Base-by-base conservation (phyloP, 2,797 vertebrate genomes). In the Schizopygopsis pylzovi region DNA sequence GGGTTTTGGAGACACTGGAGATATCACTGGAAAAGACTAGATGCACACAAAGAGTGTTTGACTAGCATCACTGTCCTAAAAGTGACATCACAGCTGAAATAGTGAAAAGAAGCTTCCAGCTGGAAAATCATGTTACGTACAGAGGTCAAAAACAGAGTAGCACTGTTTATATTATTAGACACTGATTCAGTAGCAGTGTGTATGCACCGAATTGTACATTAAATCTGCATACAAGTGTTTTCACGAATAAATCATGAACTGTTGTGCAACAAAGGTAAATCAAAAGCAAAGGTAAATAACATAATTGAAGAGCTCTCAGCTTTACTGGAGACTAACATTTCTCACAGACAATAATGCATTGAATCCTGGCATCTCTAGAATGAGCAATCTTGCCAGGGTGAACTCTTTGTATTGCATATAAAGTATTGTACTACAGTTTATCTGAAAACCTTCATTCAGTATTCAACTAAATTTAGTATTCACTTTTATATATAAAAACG, bases 21-120 rank as follows among this genome's bases (percentile, higher is more conserved):
- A 70, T 37, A 33, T 49, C 65, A 52, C 79, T 52, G 41, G 39
- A 79, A 79, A 79, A 61, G 77, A 79, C 37, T 79, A 20, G 22
- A 45, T 25, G n/a, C 28, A 68, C 28, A 68, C 28, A 81, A 37
- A 37, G 56, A 25, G 8, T 18, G 52, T 43, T 16, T 79, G 78
- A 47, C 39, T 79, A 33, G 56, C 11, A 56, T 39, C 56, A 54
- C 49, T 77, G 78, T 79, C 39, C 43, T 25, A 76, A 54, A 76
- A 76, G 5, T 65, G 37, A 63, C 37, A 20, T 22, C 73, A 76
- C 47, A 45, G 25, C 4, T 61, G 0, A 25, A 4, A 79, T 39
- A 25, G 22, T 6, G 28, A 43, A 63, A 18, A 79, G 15, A 43
- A 63, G 15, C 4, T 45, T 47, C n/a, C 78, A 28, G 78, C 78